Evolutionary conservation across 2,797 vertebrate genomes (phyloP).

Genomic region (Oryzias dopingdopingensis): DNA sequence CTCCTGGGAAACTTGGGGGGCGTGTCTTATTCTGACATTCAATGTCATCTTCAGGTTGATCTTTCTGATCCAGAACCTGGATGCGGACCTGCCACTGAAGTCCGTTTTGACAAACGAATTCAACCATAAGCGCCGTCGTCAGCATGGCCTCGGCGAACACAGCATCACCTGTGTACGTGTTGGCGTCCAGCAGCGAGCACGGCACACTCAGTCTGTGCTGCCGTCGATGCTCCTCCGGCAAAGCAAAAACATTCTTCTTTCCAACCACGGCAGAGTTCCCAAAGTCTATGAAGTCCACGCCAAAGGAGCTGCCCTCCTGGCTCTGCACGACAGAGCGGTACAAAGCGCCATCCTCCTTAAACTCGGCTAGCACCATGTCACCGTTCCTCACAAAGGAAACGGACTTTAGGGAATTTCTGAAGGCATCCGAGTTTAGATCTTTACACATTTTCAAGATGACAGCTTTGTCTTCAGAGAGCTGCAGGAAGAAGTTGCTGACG

Average conservation of each 20-base stretch:
- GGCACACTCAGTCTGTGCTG: slow-evolving; percentile 77
- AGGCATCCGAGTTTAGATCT: slow-evolving; percentile 68
- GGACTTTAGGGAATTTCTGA: slow-evolving; percentile 36
- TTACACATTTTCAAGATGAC: slow-evolving; percentile 75
- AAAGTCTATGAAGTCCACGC: slow-evolving; percentile 88
- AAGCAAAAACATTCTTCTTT: slow-evolving; percentile 69
- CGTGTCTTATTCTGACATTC: neutral
- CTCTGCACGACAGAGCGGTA: slow-evolving; percentile 81
- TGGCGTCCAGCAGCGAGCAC: slow-evolving; percentile 75
- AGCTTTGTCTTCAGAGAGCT: slow-evolving; percentile 80
- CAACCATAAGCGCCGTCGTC: slow-evolving; percentile 73
- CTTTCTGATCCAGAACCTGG: slow-evolving; percentile 50
- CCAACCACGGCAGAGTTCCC: slow-evolving; percentile 78
- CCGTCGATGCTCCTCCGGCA: slow-evolving; percentile 71
- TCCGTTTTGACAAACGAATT: slow-evolving; percentile 74
- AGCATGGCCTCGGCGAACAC: slow-evolving; percentile 69
- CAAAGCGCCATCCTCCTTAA: slow-evolving; percentile 71
- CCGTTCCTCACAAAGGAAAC: slow-evolving; percentile 49
- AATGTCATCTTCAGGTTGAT: slow-evolving; percentile 11
- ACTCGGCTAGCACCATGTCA: slow-evolving; percentile 78
- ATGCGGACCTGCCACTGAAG: slow-evolving; percentile 80
- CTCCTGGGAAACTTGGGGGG: neutral
- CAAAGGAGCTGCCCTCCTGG: slow-evolving; percentile 50
- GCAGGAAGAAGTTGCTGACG: slow-evolving; percentile 79
- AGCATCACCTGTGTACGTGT: slow-evolving; percentile 37